Evolutionary conservation across 2,113 vertebrate species (phyloP).

Genomic region (Noctilio leporinus): DNA sequence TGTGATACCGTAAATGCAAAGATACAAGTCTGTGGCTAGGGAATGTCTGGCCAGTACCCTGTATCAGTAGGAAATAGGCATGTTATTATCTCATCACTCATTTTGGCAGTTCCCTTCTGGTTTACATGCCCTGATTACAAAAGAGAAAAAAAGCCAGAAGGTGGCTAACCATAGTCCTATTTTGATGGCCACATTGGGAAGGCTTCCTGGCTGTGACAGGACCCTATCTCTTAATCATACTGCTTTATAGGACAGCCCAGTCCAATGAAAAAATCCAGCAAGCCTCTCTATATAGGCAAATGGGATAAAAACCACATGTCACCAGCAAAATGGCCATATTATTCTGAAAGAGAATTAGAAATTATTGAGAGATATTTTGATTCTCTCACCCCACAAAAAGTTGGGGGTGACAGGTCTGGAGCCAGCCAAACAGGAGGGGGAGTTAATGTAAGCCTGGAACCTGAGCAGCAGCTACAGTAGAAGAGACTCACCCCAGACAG

Average conservation of each 20-base stretch:
- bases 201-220: background rate
- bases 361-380: background rate
- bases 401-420: background rate
- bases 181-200: background rate
- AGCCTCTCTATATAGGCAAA: background rate
- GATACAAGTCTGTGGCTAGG: background rate
- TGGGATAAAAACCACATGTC: background rate
- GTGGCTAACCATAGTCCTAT: background rate
- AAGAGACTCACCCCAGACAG: conserved; percentile 85
- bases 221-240: background rate
- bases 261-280: background rate
- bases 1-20: background rate
- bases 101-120: background rate
- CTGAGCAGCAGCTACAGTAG: background rate
- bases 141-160: background rate
- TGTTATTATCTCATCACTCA: background rate
- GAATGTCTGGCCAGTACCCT: background rate
- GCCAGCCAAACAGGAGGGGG: background rate
- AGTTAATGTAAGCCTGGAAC: background rate
- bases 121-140: background rate
- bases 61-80: background rate
- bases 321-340: background rate
- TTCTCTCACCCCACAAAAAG: background rate
- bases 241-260: background rate
- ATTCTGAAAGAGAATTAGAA: background rate